Evolutionary conservation across 1,140 invertebrate genomes (phyloP).

Genomic region (Pentalonia nigronervosa): DNA sequence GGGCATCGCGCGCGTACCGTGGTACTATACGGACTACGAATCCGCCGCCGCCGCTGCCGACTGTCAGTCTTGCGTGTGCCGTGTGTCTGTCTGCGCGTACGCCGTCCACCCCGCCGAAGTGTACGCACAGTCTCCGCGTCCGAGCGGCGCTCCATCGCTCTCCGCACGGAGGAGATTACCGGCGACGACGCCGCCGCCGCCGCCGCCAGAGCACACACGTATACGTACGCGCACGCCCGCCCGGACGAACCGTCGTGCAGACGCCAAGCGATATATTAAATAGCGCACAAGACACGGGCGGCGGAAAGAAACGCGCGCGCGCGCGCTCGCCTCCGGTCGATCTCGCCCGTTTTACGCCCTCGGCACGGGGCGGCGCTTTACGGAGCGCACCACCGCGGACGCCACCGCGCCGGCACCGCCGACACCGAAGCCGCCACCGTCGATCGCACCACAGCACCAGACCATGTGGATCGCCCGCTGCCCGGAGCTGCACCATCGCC

Average conservation of each 20-base stretch:
- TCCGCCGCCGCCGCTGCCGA: background rate
- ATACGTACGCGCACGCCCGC: background rate
- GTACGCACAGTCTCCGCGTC: background rate
- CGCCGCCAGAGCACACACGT: too few species aligned
- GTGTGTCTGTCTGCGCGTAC: background rate
- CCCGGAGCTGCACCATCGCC: background rate
- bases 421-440: too few species aligned
- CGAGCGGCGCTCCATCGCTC: background rate
- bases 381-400: background rate
- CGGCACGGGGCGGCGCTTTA: background rate
- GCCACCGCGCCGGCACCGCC: too few species aligned
- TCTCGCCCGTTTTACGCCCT: background rate
- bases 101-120: background rate
- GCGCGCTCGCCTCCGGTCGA: background rate
- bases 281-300: too few species aligned
- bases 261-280: background rate
- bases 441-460: background rate
- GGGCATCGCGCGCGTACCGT: background rate
- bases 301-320: background rate
- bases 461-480: background rate
- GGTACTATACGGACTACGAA: background rate
- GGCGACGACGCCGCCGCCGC: background rate
- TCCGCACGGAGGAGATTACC: background rate
- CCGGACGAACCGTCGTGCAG: too few species aligned
- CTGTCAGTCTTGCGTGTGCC: slow-evolving; percentile 26